A percentile compares a stretch with the other conserved stretches of the same genome.
Conservation (phyloP, 53 echinoderm and acorn worm species). For the Antedon mediterranea region DNA sequence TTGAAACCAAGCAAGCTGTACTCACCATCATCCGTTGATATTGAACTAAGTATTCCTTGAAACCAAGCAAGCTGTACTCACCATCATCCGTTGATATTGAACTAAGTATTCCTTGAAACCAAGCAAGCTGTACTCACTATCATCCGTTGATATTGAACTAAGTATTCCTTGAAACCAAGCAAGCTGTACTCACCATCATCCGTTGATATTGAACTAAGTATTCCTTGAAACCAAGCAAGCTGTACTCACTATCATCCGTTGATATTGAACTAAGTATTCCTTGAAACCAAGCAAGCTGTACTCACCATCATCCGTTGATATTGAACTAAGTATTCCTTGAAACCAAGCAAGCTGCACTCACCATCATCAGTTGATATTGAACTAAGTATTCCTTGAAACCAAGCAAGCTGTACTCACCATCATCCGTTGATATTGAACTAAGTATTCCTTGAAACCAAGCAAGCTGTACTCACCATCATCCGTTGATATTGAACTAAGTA, state of each 20-base stretch:
- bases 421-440: slow-evolving; percentile 47
- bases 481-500: slow-evolving; percentile 38
- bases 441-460: slow-evolving; percentile 72
- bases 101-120: slow-evolving; percentile 56
- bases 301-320: slow-evolving; percentile 76
- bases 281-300: slow-evolving; percentile 79
- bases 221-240: slow-evolving; percentile 71
- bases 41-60: slow-evolving; percentile 39
- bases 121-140: slow-evolving; percentile 77
- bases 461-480: slow-evolving; percentile 86
- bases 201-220: slow-evolving; percentile 38
- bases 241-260: slow-evolving; percentile 74
- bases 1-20: slow-evolving; percentile 79
- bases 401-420: slow-evolving; percentile 77
- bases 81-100: slow-evolving; percentile 68
- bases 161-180: slow-evolving; percentile 72
- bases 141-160: slow-evolving; percentile 47
- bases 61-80: slow-evolving; percentile 81
- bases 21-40: slow-evolving; percentile 76
- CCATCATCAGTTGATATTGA: slow-evolving; percentile 68
- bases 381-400: slow-evolving; percentile 56
- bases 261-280: slow-evolving; percentile 43
- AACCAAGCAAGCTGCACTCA: slow-evolving; percentile 81
- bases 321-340: slow-evolving; percentile 39
- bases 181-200: slow-evolving; percentile 86